Evolutionary conservation across 2,113 vertebrate genomes (phyloP).

Genomic region (Rhagologus leucostigma): DNA sequence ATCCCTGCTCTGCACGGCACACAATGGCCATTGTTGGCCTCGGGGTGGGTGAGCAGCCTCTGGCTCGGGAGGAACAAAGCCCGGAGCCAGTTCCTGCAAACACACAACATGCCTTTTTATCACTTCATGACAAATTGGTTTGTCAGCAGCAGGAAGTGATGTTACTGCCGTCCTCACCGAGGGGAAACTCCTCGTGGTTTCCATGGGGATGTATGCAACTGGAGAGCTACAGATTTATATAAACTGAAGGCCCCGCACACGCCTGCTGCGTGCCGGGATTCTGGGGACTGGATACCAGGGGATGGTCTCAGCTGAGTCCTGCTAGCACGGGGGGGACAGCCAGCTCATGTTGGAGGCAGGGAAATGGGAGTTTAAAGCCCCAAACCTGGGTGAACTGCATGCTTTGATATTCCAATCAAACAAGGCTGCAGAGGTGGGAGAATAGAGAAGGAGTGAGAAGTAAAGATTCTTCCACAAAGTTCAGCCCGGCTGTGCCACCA

Average conservation of each 20-base stretch:
- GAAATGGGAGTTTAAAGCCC: not conserved
- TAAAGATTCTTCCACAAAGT: not conserved
- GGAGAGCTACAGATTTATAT: constrained; percentile 40
- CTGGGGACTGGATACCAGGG: accelerated
- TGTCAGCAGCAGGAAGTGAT: constrained; percentile 83
- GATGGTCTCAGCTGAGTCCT: not conserved
- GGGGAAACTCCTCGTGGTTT: constrained; percentile 79
- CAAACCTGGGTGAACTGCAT: not conserved
- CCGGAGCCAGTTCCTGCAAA: constrained; percentile 9
- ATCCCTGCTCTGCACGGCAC: not conserved
- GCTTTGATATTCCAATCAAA: not conserved
- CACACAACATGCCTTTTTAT: constrained; percentile 47
- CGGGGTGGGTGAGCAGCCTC: constrained; percentile 44
- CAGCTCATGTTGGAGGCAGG: accelerated
- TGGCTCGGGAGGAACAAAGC: constrained; percentile 61
- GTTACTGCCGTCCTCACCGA: constrained; percentile 66
- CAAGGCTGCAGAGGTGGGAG: not conserved
- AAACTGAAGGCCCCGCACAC: constrained; percentile 46
- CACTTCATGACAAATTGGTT: constrained; percentile 71
- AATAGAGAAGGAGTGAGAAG: not conserved
- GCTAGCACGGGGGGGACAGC: accelerated
- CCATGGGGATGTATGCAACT: constrained; percentile 67
- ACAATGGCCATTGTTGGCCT: constrained; percentile 50
- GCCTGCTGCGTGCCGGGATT: not conserved
- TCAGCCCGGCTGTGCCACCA: not conserved